Percentiles rank a stretch among this genome's conserved stretches.
Evolutionary conservation across 2,797 vertebrate species (phyloP).

Genomic region (Argentina silus): DNA sequence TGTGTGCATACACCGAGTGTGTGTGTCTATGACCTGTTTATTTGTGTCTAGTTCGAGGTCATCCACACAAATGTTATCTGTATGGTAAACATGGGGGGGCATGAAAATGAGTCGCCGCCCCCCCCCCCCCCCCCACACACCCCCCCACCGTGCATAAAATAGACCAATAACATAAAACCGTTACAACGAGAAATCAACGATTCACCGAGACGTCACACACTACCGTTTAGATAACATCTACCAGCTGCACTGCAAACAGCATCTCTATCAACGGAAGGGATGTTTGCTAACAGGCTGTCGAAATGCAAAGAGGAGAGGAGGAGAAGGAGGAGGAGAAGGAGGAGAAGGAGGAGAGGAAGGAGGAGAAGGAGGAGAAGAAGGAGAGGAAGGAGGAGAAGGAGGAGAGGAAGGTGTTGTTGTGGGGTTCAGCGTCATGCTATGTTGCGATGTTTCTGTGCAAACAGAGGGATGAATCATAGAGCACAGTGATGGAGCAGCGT

Average conservation of each 20-base stretch:
- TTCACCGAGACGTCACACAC: too few relatives aligned
- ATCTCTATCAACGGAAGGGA: not conserved
- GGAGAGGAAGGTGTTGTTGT: not conserved
- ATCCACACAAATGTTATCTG: not conserved
- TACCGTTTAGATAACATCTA: too few relatives aligned
- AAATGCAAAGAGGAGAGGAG: not conserved
- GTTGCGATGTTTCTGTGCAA: not conserved
- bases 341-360: not conserved
- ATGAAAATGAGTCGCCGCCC: conserved; percentile 3
- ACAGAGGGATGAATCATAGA: not conserved
- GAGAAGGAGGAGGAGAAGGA: too few relatives aligned
- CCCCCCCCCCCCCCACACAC: too few relatives aligned
- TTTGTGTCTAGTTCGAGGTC: too few relatives aligned
- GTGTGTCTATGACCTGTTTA: too few relatives aligned
- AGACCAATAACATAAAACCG: too few relatives aligned
- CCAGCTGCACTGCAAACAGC: too few relatives aligned
- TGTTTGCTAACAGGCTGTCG: not conserved
- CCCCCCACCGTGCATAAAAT: too few relatives aligned
- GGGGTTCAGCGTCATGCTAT: not conserved
- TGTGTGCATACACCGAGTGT: too few relatives aligned
- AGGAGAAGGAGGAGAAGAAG: too few relatives aligned
- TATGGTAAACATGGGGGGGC: not conserved
- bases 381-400: not conserved
- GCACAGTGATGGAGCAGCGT: not conserved
- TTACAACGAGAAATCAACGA: too few relatives aligned